Evolutionary conservation across 2,797 vertebrate genomes (phyloP), one percentile per base, ranked within the genome.

Genomic region (Spondyliosoma cantharus): DNA sequence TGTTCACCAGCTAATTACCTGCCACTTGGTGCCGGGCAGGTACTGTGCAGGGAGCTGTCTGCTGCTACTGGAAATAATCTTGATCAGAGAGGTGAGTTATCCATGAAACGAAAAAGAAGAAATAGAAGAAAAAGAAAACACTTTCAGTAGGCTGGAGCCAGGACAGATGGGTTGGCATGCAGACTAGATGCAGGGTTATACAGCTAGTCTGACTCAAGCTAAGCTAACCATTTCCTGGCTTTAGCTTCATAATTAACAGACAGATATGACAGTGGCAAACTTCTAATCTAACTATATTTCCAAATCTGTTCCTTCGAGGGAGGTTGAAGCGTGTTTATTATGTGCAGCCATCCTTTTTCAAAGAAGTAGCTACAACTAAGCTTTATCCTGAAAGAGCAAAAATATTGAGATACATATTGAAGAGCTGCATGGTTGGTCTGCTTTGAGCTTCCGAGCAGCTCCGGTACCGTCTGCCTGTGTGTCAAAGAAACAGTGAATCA

Each of bases 401-500:
- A 15, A 32, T 24, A 7, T 59, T 37, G 37, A 20, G 54, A 29
- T n/a, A 43, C 22, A 29, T 24, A 14, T 15, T n/a, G 7, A 42
- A 37, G 6, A 17, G 52, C 15, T 71, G 45, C 19, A 29, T 29
- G 43, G n/a, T 17, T 24, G 19, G 24, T 70, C n/a, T 17, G 19
- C n/a, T 66, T 66, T 24, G 43, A 72, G 54, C 63, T 45, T 22
- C 27, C 48, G 63, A 69, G 65, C 67, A 57, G 29, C 3, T 22
- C 1, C 49, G 19, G 32, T 15, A 59, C 53, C 73, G 32, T 74
- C 22, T 57, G 46, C 11, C 27, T 60, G 13, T 11, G n/a, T 52
- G 42, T 57, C 52, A 70, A 16, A 64, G 48, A 80, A 74, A 56
- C 20, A 66, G 25, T 72, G 58, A 74, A 73, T 74, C 58, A 25